phyloP scores from a whole-genome alignment of 2,888 invertebrate genomes.

The Melinaea marsaeus region DNA sequence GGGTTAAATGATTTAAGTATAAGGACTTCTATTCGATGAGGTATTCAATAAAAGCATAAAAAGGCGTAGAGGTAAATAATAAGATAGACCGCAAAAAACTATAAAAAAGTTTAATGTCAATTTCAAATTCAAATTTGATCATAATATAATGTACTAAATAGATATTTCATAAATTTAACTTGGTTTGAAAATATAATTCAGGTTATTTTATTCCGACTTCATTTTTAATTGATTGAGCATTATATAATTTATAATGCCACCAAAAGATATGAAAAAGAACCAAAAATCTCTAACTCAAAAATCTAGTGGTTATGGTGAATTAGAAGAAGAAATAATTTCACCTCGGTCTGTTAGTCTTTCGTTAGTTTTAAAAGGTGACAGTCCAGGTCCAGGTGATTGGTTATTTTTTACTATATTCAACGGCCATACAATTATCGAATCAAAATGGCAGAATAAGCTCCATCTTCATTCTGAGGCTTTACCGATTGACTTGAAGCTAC shows the following conservation, averaged over 20 bases:
- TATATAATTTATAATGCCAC: slow-evolving; percentile 20
- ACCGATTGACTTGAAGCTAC: slow-evolving; percentile 50
- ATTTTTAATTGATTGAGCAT: no score
- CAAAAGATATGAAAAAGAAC: slow-evolving; percentile 29
- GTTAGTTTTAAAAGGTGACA: slow-evolving; percentile 44
- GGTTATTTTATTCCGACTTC: no score
- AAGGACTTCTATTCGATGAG: no score
- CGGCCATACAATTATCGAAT: slow-evolving; percentile 45
- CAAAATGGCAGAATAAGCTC: slow-evolving; percentile 47
- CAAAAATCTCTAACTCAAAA: slow-evolving; percentile 34
- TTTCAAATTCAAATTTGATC: no score
- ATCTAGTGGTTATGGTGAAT: slow-evolving; percentile 42
- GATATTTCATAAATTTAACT: no score
- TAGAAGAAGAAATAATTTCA: slow-evolving; percentile 35
- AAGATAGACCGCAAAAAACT: no score
- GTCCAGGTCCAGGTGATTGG: slow-evolving; percentile 46
- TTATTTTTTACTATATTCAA: slow-evolving; percentile 49
- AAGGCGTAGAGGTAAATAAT: no score
- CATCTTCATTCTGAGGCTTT: slow-evolving; percentile 37
- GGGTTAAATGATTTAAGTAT: no score
- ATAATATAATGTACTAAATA: no score
- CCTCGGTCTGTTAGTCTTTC: slow-evolving; percentile 42
- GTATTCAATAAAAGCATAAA: no score
- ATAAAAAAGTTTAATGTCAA: no score
- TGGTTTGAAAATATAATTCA: no score